phyloP scores from a whole-genome alignment of 2,113 vertebrate species.

The Bettongia penicillata region DNA sequence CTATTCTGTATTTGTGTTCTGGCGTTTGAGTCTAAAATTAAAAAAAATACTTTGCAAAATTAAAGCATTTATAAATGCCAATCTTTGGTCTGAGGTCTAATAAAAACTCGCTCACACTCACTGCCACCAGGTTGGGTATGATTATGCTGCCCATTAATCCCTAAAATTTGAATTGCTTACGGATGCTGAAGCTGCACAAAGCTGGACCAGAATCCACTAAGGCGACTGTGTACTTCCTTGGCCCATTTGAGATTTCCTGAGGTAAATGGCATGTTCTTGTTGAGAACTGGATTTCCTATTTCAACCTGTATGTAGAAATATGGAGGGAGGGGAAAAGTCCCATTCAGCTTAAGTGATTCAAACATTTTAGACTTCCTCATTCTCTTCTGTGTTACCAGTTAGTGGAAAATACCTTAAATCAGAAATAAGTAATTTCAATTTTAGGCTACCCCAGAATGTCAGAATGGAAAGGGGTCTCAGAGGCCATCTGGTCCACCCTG shows the following conservation, averaged over 20 bases:
- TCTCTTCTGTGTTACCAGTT: background rate
- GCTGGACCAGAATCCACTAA: conserved; percentile 86
- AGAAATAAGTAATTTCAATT: background rate
- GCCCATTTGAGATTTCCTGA: conserved; percentile 87
- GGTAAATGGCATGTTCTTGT: conserved; percentile 86
- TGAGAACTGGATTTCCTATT: conserved; percentile 70
- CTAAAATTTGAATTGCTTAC: conserved; percentile 76
- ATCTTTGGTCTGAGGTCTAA: background rate
- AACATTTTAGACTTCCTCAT: background rate
- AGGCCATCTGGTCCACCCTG: background rate
- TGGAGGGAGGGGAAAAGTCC: conserved; percentile 35
- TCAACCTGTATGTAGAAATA: conserved; percentile 78
- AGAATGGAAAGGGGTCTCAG: background rate
- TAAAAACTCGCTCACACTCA: background rate
- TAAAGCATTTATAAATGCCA: background rate
- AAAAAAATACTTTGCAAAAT: background rate
- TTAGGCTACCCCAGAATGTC: background rate
- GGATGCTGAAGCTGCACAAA: conserved; percentile 79
- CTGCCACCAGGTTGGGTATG: background rate
- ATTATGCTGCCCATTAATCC: background rate
- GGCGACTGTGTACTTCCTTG: conserved; percentile 84
- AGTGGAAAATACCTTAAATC: background rate
- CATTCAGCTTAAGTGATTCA: background rate
- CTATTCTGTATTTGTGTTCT: too few relatives aligned
- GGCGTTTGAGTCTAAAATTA: too few relatives aligned